A percentile compares a stretch with the other conserved stretches of the same genome.
Evolutionary conservation across 1,140 invertebrate genomes (phyloP).

Genomic region (Drosophila auraria): DNA sequence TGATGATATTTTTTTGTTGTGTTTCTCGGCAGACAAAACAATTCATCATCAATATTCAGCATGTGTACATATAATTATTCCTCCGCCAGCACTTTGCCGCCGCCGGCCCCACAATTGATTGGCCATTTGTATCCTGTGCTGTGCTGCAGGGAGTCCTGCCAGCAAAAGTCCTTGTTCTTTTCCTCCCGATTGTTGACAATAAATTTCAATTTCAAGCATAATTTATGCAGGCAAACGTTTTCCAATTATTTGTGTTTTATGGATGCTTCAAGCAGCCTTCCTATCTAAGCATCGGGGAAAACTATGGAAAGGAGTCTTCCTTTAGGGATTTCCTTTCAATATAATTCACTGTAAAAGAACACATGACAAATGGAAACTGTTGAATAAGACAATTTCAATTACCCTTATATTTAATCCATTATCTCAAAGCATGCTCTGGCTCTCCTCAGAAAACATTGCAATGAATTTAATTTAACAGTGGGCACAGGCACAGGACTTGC

Average conservation of each 20-base stretch:
- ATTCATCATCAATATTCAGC: constrained; percentile 70
- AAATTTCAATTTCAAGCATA: constrained; percentile 60
- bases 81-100: constrained; percentile 3
- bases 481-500: not conserved
- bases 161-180: not conserved
- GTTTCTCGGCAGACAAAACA: constrained; percentile 43
- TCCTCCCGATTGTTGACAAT: constrained; percentile 40
- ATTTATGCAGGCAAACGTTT: constrained; percentile 58
- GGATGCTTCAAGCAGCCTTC: not conserved
- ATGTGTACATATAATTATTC: constrained; percentile 73
- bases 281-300: not conserved
- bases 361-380: not conserved
- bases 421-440: not conserved
- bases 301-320: not conserved
- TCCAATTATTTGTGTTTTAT: constrained; percentile 56
- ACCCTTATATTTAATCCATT: constrained; percentile 19
- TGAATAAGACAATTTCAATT: constrained; percentile 13
- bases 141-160: constrained; percentile 5
- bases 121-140: constrained; percentile 32
- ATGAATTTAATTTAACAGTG: constrained; percentile 31
- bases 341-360: too few species aligned
- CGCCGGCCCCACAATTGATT: constrained; percentile 48
- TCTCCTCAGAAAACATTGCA: constrained; percentile 15
- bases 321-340: too few species aligned
- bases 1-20: constrained; percentile 19